Evolutionary conservation across 2,113 vertebrate species (phyloP).

Genomic region (Telmatochromis sp.): DNA sequence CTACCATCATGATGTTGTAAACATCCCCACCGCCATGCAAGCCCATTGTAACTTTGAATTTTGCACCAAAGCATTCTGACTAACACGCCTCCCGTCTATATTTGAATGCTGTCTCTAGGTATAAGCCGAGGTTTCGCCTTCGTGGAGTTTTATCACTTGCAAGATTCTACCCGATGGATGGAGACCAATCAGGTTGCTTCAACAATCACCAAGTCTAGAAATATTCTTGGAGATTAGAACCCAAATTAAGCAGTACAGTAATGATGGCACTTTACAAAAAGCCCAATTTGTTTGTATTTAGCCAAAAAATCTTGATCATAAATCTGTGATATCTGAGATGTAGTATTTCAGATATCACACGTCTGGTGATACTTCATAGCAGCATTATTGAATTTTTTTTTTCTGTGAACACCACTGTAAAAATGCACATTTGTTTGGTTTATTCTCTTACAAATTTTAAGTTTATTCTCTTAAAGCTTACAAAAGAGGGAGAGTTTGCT

Average conservation of each 20-base stretch:
- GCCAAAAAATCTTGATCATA: neutral
- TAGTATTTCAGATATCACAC: neutral
- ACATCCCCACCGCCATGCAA: conserved; percentile 65
- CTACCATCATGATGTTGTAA: conserved; percentile 19
- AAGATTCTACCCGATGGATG: conserved; percentile 99
- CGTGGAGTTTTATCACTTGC: conserved; percentile 99
- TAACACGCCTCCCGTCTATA: conserved; percentile 99
- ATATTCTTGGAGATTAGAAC: conserved; percentile 39
- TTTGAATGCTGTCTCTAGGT: conserved; percentile 99
- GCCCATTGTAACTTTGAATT: conserved; percentile 91
- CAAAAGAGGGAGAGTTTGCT: conserved; percentile 35
- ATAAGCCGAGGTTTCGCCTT: conserved; percentile 99
- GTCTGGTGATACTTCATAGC: neutral
- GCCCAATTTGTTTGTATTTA: neutral
- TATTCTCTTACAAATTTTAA: neutral
- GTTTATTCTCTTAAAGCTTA: neutral
- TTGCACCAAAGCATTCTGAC: conserved; percentile 90
- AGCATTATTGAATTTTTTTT: neutral
- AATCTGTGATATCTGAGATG: neutral
- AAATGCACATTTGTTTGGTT: neutral
- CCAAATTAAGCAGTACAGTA: neutral
- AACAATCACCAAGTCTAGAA: conserved; percentile 91
- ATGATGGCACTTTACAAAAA: neutral
- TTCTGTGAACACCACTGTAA: neutral
- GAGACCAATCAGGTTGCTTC: conserved; percentile 96